Base-by-base conservation (phyloP, 2,888 invertebrate species). In the Hypselothyrea guttata region DNA sequence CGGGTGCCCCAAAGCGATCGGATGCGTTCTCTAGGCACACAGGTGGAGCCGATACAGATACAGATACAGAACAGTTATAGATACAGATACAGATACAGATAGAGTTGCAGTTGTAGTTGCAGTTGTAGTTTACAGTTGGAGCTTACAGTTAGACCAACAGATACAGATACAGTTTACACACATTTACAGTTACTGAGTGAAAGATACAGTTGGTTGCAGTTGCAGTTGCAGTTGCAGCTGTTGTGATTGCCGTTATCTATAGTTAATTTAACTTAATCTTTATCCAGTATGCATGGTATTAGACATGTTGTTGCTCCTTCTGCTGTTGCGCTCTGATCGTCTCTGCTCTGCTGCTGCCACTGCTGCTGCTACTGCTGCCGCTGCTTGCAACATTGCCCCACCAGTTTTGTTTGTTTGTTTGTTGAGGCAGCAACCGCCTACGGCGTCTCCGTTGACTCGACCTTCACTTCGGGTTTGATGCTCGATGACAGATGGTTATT, bases 391-490 rank as follows among this genome's bases (percentile, higher is more conserved):
- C n/a, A n/a, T 27, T 41, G 27, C 18, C 27, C 7, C 27, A 71
- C 74, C 67, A 75, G 57, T 54, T 63, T 44, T 49, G 34, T 28
- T 54, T 41, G 28, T 55, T 49, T 55, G 54, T 82, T 58, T 59
- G 44, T 45, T 57, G 58, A 42, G 40, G 55, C 7, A 22, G 22
- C 75, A 59, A 41, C 61, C 59, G 53, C 84, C 90, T 93, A 95
- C 93, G 95, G 95, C 91, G 95, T 95, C 92, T 95, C 95, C 88
- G 95, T 94, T 90, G 94, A 93, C 92, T 95, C 95, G 90, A 94
- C 93, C 91, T 95, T 95, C 40, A 76, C 71, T 60, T 95, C 95
- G 90, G 94, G 93, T 91, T 95, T 87, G 72, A 81, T 77, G 79
- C 84, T 82, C 90, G 91, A 90, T 88, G 94, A 88, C 91, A 94